These are phyloP conservation scores for Fratercula arctica DNA, from an alignment of 2,797 vertebrate genomes.

Conservation along the genomic window DNA sequence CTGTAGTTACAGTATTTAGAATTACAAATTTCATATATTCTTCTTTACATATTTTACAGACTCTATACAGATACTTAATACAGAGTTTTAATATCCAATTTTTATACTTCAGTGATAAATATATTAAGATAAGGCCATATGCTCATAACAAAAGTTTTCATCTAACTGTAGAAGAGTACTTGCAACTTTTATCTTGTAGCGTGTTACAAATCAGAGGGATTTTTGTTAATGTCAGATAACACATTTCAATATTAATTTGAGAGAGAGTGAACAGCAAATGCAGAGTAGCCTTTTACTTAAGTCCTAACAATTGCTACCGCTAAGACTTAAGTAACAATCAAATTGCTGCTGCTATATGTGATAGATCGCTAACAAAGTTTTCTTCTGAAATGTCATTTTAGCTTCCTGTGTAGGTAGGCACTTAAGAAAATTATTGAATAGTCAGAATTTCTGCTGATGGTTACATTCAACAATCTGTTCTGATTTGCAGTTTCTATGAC, in stretches of 20 bases:
- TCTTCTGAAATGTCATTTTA: not conserved
- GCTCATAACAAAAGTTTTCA: not conserved
- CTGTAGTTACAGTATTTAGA: not conserved
- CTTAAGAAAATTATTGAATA: not conserved
- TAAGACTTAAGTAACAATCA: not conserved
- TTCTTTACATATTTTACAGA: not conserved
- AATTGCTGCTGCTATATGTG: not conserved
- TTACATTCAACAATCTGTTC: not conserved
- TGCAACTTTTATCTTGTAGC: not conserved
- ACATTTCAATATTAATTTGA: not conserved
- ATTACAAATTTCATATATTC: not conserved
- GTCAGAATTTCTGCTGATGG: not conserved
- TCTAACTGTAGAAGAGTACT: not conserved
- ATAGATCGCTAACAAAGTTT: not conserved
- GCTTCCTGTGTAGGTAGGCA: not conserved
- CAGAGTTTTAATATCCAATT: not conserved
- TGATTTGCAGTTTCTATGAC: slow-evolving; percentile 31
- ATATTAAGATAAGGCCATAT: not conserved
- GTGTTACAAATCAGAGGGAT: not conserved
- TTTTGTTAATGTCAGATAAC: not conserved
- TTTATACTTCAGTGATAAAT: not conserved
- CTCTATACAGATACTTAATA: not conserved
- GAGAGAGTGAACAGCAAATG: not conserved
- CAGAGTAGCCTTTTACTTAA: not conserved
- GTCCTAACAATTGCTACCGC: not conserved